Base-by-base conservation (phyloP, 1,140 invertebrate species). In the Littorina saxatilis region DNA sequence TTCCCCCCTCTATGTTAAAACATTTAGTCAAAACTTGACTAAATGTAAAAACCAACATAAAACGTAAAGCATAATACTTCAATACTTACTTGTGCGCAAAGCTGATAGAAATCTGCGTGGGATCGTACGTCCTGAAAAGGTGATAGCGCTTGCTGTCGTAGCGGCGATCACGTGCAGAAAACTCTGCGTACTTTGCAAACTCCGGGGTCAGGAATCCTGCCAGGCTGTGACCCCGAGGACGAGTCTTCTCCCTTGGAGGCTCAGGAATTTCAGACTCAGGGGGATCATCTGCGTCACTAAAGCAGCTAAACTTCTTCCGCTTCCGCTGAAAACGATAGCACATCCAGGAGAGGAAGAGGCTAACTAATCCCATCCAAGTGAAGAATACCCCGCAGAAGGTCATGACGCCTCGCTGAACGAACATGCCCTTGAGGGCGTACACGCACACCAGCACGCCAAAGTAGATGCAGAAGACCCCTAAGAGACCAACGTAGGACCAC, bases 151-250 rank as follows among this genome's bases (percentile, higher is more conserved):
- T 63, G 76, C 15, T 61, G 52, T 78, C 76, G 27, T 78, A 61
- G 0, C 55, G 52, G 0, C 58, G 35, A 17, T 78, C 76, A 1
- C 76, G 35, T 15, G 76, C 55, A 3, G 76, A 61, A 29, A 78
- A 78, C 76, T 78, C 76, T 37, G 76, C 76, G 76, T 78, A 78
- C 39, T 63, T 78, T 17, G 76, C 76, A 20, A 78, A 78, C 76
- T 78, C 76, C 55, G 76, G 76, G 2, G 76, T 78, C 29, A 78
- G 76, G 58, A 78, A 78, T 15, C 37, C 76, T 9, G 76, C 55
- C 37, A 78, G 58, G 29, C 55, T 78, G 20, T 58, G 76, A 1
- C 35, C 35, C 37, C 40, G 76, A 4, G 58, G 58, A 9, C 76
- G 55, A 17, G 11, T 29, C 55, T 35, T 63, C 13, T 73, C 70